Conservation (phyloP, 2,888 invertebrate genomes). For the Philonicus albiceps region DNA sequence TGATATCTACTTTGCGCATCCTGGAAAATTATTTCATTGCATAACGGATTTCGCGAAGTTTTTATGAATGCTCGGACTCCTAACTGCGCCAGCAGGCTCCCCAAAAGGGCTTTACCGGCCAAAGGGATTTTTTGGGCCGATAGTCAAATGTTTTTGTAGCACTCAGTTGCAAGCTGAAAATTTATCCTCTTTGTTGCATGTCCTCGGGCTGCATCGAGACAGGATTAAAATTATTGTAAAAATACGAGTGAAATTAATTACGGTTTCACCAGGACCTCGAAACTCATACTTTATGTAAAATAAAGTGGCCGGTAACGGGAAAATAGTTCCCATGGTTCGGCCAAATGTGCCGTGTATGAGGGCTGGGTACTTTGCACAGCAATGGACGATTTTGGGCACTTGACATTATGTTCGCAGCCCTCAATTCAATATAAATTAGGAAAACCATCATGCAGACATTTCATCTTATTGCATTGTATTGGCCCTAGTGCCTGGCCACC, state of each 20-base stretch:
- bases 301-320: background rate
- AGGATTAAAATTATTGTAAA: conserved; percentile 2
- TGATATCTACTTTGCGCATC: background rate
- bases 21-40: conserved; percentile 23
- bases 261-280: background rate
- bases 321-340: background rate
- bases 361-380: too few species aligned
- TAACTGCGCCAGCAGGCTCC: background rate
- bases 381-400: too few species aligned
- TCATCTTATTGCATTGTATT: too few species aligned
- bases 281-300: background rate
- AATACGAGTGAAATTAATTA: conserved; percentile 6
- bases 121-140: background rate
- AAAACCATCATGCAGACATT: too few species aligned
- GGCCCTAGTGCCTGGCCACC: too few species aligned
- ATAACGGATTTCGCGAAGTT: conserved; percentile 4
- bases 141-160: conserved; percentile 6
- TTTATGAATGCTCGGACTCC: background rate
- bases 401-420: too few species aligned
- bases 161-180: background rate
- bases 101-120: background rate
- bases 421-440: too few species aligned
- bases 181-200: background rate
- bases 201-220: background rate
- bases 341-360: background rate